Conservation (phyloP, 2,888 invertebrate species). For the Drosophila neonasuta region DNA sequence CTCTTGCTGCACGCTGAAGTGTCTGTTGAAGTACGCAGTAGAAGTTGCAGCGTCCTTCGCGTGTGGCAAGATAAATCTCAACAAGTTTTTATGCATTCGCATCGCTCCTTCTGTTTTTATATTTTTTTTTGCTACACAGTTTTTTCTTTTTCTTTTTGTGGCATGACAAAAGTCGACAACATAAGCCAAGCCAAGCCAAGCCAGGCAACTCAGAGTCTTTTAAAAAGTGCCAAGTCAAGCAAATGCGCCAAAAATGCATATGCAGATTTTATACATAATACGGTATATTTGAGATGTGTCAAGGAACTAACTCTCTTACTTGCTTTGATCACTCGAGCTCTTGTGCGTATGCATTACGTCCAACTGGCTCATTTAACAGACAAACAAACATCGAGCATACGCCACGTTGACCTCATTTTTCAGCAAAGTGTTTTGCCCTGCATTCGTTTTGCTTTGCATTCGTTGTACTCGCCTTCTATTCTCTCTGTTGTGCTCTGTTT, state of each 20-base stretch:
- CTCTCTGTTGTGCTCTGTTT: slow-evolving; percentile 10
- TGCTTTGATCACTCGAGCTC: slow-evolving; percentile 43
- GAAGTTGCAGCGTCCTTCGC: slow-evolving; percentile 54
- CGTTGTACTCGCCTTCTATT: slow-evolving; percentile 11
- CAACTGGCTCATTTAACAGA: slow-evolving; percentile 57
- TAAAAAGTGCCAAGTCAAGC: slow-evolving; percentile 54
- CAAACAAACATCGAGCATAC: slow-evolving; percentile 64
- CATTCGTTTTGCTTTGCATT: slow-evolving; percentile 32
- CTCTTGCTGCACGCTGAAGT: slow-evolving; percentile 23
- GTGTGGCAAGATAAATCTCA: slow-evolving; percentile 75
- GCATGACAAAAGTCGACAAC: slow-evolving; percentile 67
- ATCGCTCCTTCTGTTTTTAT: slow-evolving; percentile 20
- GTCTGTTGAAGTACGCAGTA: slow-evolving; percentile 22
- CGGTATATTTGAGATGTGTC: slow-evolving; percentile 15
- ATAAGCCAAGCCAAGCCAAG: slow-evolving; percentile 50
- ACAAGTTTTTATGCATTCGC: slow-evolving; percentile 72
- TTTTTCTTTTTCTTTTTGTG: slow-evolving; percentile 12
- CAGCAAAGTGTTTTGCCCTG: slow-evolving; percentile 35
- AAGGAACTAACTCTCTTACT: slow-evolving; percentile 30
- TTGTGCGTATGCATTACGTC: slow-evolving; percentile 29
- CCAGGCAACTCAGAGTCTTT: slow-evolving; percentile 24
- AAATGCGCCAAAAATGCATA: slow-evolving; percentile 49
- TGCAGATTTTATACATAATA: slow-evolving; percentile 36
- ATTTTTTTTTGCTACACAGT: background rate
- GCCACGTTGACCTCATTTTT: slow-evolving; percentile 62